phyloP scores from a whole-genome alignment of 2,888 invertebrate genomes.

The Neelides folsomi region DNA sequence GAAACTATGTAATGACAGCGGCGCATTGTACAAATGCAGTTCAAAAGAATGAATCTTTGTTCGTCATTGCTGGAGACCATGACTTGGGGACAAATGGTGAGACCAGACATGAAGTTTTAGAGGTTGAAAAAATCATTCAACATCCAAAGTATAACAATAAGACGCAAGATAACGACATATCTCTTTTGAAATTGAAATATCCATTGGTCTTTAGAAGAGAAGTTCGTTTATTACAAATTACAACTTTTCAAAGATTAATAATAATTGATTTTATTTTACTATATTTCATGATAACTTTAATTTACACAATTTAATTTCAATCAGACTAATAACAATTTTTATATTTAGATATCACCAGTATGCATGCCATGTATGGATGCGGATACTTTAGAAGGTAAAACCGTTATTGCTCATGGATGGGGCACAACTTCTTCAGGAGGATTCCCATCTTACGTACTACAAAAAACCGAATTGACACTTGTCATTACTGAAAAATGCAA shows the following conservation, averaged over 20 bases:
- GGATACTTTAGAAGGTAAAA: conserved; percentile 12
- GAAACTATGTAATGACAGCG: too few species aligned
- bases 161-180: conserved; percentile 20
- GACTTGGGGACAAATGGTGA: conserved; percentile 14
- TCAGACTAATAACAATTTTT: too few species aligned
- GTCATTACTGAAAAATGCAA: conserved; percentile 16
- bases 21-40: conserved; percentile 18
- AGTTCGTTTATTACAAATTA: too few species aligned
- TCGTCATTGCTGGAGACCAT: conserved; percentile 19
- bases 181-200: conserved; percentile 13
- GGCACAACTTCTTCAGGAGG: conserved; percentile 5
- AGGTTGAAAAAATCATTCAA: conserved; percentile 14
- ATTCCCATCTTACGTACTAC: conserved; percentile 8
- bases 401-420: conserved; percentile 17
- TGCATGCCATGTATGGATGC: conserved; percentile 24
- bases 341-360: conserved; percentile 14
- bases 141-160: conserved; percentile 17
- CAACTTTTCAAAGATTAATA: too few species aligned
- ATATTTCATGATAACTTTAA: too few species aligned
- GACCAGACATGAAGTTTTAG: conserved; percentile 8
- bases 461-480: conserved; percentile 21
- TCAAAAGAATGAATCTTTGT: conserved; percentile 1
- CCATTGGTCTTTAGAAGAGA: conserved; percentile 13
- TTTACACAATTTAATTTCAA: too few species aligned
- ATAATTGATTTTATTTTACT: too few species aligned